Conservation (phyloP, 2,113 vertebrate genomes). For the Caloenas nicobarica region DNA sequence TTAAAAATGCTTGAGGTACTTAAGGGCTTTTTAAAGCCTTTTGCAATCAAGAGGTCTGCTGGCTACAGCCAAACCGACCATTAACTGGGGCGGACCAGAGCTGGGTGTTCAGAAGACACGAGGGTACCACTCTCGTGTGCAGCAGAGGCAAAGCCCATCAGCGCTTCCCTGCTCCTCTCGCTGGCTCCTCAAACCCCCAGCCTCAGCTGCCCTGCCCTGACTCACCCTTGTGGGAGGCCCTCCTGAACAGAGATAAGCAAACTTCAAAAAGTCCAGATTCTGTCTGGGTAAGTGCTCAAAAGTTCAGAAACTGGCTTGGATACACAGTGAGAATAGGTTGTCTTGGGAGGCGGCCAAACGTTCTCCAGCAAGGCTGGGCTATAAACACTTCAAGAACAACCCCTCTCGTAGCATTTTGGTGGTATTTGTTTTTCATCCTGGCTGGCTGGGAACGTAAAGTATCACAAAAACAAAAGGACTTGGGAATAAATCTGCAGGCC, state of each 20-base stretch:
- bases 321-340: slow-evolving; percentile 24
- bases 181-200: not conserved
- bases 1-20: not conserved
- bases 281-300: slow-evolving; percentile 38
- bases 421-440: slow-evolving; percentile 64
- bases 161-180: not conserved
- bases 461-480: slow-evolving; percentile 41
- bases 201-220: slow-evolving; percentile 18
- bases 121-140: rapidly evolving
- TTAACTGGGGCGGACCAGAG: rapidly evolving
- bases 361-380: slow-evolving; percentile 29
- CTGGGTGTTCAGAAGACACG: rapidly evolving
- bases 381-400: slow-evolving; percentile 69
- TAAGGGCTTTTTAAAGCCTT: not conserved
- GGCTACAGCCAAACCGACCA: not conserved
- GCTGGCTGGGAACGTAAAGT: slow-evolving; percentile 42
- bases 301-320: slow-evolving; percentile 57
- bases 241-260: slow-evolving; percentile 54
- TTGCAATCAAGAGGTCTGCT: not conserved
- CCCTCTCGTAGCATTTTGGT: slow-evolving; percentile 43
- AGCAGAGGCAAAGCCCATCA: not conserved
- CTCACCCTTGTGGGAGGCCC: not conserved
- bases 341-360: slow-evolving; percentile 49
- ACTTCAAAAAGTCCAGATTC: slow-evolving; percentile 56
- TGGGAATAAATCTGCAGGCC: slow-evolving; percentile 14